Evolutionary conservation across 2,797 vertebrate species (phyloP), one percentile per base, ranked within the genome.

Genomic region (Choloepus didactylus): DNA sequence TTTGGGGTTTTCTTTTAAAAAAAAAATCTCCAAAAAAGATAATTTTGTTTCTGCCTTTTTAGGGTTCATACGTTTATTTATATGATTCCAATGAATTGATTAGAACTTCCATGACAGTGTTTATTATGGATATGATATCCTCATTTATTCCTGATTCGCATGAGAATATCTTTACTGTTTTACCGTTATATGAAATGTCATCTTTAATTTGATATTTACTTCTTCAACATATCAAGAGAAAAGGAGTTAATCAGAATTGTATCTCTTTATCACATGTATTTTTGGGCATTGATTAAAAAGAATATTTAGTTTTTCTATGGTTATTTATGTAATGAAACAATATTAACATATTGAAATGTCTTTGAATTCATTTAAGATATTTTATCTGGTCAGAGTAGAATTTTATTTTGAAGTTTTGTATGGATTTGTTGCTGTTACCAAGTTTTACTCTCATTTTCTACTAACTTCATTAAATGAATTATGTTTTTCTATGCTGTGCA

Each of bases 181-280:
- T 59, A 56, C 8, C 4, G 10, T 87, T 77, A 82, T 83, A n/a
- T 66, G 56, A 87, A 49, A 11, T 70, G 12, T 62, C 51, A 59
- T 87, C 75, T 87, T 91, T 62, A 70, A 85, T 85, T 90, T 87
- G n/a, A 49, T 9, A n/a, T 87, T n/a, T 75, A 35, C 75, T 76
- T 76, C 35, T 87, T 91, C 25, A 76, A 14, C 9, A 14, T 51
- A 82, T 79, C 87, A 64, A 69, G 54, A 83, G 75, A 60, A 82
- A 82, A 54, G 73, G 18, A 51, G 84, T 92, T 31, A 21, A 2
- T 76, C 29, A 87, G 21, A 89, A 82, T 35, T n/a, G 16, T 72
- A 49, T 38, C 35, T 94, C 60, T 89, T 66, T 82, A 49, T 46
- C 15, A 27, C 46, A 72, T 15, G 35, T 31, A 25, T 77, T 54